Percentiles rank a stretch among this genome's conserved stretches.
These are phyloP conservation scores for Suillia variegata DNA, from an alignment of 2,888 invertebrate species.

Conservation along the genomic window DNA sequence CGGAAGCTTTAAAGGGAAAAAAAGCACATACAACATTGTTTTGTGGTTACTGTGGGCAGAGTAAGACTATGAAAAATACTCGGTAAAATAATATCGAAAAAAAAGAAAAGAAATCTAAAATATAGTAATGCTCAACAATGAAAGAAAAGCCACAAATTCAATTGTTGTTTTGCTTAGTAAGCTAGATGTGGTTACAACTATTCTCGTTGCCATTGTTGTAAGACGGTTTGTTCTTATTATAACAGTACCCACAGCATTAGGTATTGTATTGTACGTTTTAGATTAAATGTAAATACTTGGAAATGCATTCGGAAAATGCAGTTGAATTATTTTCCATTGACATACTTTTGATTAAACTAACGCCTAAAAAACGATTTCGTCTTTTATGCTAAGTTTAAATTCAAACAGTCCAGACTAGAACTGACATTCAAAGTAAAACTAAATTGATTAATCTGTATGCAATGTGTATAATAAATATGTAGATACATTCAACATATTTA, in stretches of 20 bases:
- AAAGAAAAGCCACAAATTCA: background rate
- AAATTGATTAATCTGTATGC: too few relatives aligned
- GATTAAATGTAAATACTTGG: background rate
- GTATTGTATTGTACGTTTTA: background rate
- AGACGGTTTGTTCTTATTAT: too few relatives aligned
- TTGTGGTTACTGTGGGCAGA: background rate
- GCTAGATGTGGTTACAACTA: background rate
- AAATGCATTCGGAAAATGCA: background rate
- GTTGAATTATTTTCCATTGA: background rate
- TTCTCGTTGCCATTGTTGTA: background rate
- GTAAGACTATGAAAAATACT: background rate
- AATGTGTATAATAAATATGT: too few relatives aligned
- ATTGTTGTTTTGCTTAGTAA: background rate
- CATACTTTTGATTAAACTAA: background rate
- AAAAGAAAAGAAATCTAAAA: background rate
- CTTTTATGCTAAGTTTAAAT: too few relatives aligned
- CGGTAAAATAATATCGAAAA: background rate
- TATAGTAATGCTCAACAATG: background rate
- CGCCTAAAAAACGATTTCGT: too few relatives aligned
- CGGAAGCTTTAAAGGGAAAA: too few relatives aligned
- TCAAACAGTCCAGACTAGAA: too few relatives aligned
- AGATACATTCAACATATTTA: too few relatives aligned
- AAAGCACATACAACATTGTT: too few relatives aligned
- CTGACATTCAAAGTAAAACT: too few relatives aligned
- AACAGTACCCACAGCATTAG: too few relatives aligned